Percentiles rank a stretch among this genome's conserved stretches.
Evolutionary conservation across 2,113 vertebrate species (phyloP).

Genomic region (Symphodus melops): DNA sequence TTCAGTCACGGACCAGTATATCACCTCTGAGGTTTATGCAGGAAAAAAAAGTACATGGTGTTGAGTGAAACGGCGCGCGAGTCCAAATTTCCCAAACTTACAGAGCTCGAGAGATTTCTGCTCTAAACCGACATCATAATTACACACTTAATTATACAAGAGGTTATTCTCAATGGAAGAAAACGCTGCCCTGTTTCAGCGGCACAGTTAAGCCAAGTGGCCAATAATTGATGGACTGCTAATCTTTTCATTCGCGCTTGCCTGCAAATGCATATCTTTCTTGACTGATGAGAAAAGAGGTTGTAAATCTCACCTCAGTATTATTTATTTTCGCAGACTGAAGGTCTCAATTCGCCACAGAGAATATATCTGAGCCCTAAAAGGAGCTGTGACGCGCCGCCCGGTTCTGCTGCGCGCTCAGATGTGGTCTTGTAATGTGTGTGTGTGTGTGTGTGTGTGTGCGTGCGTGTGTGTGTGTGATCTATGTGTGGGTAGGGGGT

Average conservation of each 20-base stretch:
- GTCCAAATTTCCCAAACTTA: slow-evolving; percentile 3
- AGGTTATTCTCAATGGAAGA: slow-evolving; percentile 59
- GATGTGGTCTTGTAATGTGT: slow-evolving; percentile 63
- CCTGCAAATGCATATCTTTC: neutral
- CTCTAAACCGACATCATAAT: slow-evolving; percentile 55
- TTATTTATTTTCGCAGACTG: slow-evolving; percentile 37
- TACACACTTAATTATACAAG: slow-evolving; percentile 66
- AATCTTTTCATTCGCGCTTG: neutral
- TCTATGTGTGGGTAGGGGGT: slow-evolving; percentile 45
- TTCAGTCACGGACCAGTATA: slow-evolving; percentile 26
- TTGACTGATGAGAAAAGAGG: neutral
- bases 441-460: slow-evolving; percentile 3
- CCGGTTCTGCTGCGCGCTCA: slow-evolving; percentile 58
- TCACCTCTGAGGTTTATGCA: slow-evolving; percentile 6
- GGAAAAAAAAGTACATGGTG: slow-evolving; percentile 20
- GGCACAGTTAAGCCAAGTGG: neutral
- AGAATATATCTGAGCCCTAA: slow-evolving; percentile 51
- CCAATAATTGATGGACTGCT: slow-evolving; percentile 11
- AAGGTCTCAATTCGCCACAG: neutral
- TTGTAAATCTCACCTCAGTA: slow-evolving; percentile 29
- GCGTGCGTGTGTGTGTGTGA: slow-evolving; percentile 31
- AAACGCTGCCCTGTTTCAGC: slow-evolving; percentile 36
- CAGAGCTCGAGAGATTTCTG: slow-evolving; percentile 33
- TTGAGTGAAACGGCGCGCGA: slow-evolving; percentile 28
- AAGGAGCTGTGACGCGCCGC: slow-evolving; percentile 74